Evolutionary conservation across 2,888 invertebrate genomes (phyloP), one percentile per base, ranked within the genome.

Genomic region (Limnephilus rhombicus): DNA sequence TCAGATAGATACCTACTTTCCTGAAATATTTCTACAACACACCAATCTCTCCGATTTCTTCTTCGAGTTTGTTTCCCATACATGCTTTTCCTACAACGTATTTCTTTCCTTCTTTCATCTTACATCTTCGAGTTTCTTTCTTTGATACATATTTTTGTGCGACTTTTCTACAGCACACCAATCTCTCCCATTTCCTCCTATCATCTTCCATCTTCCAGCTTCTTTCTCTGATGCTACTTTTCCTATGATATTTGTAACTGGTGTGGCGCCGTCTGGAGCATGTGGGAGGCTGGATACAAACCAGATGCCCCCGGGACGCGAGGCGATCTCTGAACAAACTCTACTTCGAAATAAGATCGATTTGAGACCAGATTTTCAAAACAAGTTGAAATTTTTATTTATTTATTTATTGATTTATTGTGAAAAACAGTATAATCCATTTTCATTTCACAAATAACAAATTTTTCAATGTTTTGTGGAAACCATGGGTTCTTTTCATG

Each of bases 231-330:
- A 49, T 49, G 49, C 15, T 49, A 49, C 15, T 34, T 31, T 83
- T 68, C 24, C 85, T 41, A 85, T 12, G 80, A 80, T 49, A 68
- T 68, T 68, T 24, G 18, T 68, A 29, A 24, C 80, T 49, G 31
- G 37, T 41, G 29, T 81, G 92, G 92, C 92, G 92, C 92, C 92
- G 92, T 92, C 90, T 92, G 90, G 85, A 45, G 88, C 90, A 83
- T 81, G 45, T 49, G 88, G 81, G 45, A 18, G 45, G 11, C 49
- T 49, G 82, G 90, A 92, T 82, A 92, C 83, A 45, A 92, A 88
- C 92, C 92, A 92, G 92, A 92, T 92, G 92, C 82, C 92, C 41
- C 91, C 85, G 13, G 86, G 83, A 83, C 34, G 34, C 37, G 83
- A 83, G 83, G 83, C 83, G 83, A 37, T 86, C 86, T 45, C 45